phyloP scores from a whole-genome alignment of 2,797 vertebrate species.

The Enteromius trimaculatus region DNA sequence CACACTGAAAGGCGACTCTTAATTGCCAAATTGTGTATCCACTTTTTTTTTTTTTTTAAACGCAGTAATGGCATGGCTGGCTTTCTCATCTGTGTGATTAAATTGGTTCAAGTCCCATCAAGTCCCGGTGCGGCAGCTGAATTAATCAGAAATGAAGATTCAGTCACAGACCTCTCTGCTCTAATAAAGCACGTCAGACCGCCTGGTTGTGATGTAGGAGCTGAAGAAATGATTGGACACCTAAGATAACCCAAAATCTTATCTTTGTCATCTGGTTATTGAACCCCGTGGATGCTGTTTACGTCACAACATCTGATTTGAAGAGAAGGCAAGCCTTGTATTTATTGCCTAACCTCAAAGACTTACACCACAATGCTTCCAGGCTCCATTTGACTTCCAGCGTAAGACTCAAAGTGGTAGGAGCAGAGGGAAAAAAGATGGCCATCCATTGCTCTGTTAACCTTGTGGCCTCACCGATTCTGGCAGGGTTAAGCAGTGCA shows the following conservation, averaged over 20 bases:
- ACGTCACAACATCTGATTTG: conserved; percentile 75
- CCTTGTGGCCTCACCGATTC: conserved; percentile 11
- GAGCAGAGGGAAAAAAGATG: conserved; percentile 15
- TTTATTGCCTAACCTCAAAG: conserved; percentile 68
- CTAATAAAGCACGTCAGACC: conserved; percentile 1
- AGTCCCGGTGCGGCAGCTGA: not conserved
- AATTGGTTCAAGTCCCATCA: conserved; percentile 36
- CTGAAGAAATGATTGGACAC: not conserved
- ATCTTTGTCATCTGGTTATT: conserved; percentile 4
- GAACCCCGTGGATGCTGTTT: conserved; percentile 59
- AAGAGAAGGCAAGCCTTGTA: conserved; percentile 68
- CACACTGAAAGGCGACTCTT: not conserved
- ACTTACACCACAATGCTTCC: not conserved
- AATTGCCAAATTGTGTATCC: conserved; percentile 21
- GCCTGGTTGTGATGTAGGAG: not conserved
- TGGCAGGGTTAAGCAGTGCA: conserved; percentile 31
- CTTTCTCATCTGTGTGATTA: conserved; percentile 33
- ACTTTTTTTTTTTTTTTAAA: conserved; percentile 19
- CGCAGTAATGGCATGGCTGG: conserved; percentile 22
- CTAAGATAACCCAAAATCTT: not conserved
- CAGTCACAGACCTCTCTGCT: not conserved
- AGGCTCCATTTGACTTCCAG: not conserved
- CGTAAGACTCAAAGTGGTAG: not conserved
- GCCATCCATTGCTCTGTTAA: conserved; percentile 17
- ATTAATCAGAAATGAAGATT: conserved; percentile 43